Evolutionary conservation across 1,140 invertebrate species (phyloP).

Genomic region (Panagrolaimus sp.): DNA sequence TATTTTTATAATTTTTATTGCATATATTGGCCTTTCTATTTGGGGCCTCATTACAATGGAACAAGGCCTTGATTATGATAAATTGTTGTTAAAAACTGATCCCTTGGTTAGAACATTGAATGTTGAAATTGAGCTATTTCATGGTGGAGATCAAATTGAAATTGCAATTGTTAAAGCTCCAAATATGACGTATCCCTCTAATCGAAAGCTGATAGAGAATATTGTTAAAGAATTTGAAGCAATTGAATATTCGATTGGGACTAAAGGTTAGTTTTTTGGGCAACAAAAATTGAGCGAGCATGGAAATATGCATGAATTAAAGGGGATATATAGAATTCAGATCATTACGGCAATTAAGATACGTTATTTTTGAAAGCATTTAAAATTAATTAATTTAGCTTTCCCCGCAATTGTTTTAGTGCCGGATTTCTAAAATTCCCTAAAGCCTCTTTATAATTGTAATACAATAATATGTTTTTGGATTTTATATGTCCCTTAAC

Average conservation of each 20-base stretch:
- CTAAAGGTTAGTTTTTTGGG: conserved; percentile 24
- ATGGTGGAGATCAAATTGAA: conserved; percentile 52
- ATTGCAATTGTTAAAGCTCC: conserved; percentile 52
- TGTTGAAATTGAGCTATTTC: conserved; percentile 39
- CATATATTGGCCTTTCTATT: conserved; percentile 57
- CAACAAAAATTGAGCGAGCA: too few relatives aligned
- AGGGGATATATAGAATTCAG: too few relatives aligned
- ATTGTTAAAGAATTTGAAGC: conserved; percentile 52
- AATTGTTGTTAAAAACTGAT: conserved; percentile 58
- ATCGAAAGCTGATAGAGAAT: conserved; percentile 39
- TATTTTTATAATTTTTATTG: conserved; percentile 55
- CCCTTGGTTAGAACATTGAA: conserved; percentile 49
- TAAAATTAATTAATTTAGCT: too few relatives aligned
- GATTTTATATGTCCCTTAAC: too few relatives aligned
- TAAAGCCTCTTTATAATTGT: too few relatives aligned
- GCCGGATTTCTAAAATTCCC: too few relatives aligned
- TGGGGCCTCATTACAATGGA: conserved; percentile 58
- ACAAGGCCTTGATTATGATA: conserved; percentile 59
- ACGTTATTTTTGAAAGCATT: too few relatives aligned
- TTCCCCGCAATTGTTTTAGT: too few relatives aligned
- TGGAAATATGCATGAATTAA: too few relatives aligned
- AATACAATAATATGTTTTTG: too few relatives aligned
- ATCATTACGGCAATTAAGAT: too few relatives aligned
- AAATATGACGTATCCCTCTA: conserved; percentile 38
- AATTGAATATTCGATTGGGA: conserved; percentile 39